phyloP scores from a whole-genome alignment of 2,797 vertebrate genomes.

The Hozukius guyotensis region DNA sequence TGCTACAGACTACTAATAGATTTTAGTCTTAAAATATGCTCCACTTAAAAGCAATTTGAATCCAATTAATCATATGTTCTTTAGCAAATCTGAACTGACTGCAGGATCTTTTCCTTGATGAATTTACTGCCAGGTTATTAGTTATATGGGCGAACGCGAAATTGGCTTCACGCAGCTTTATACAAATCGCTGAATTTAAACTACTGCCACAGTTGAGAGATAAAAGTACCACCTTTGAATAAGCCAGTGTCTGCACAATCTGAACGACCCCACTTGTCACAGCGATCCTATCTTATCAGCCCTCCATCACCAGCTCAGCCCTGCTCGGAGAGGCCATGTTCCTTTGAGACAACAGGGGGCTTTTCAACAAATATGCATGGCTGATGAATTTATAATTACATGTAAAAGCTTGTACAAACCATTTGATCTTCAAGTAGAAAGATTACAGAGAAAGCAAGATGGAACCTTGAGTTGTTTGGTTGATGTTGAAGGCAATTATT shows the following conservation, averaged over 20 bases:
- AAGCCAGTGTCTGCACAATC: slow-evolving; percentile 44
- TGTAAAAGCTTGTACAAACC: slow-evolving; percentile 18
- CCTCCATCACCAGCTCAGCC: slow-evolving; percentile 28
- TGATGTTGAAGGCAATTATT: slow-evolving; percentile 13
- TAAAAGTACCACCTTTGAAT: slow-evolving; percentile 35
- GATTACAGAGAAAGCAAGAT: slow-evolving; percentile 2
- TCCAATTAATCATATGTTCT: slow-evolving; percentile 27
- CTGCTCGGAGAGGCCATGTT: slow-evolving; percentile 3
- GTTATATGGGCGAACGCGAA: slow-evolving; percentile 8
- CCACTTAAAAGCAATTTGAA: slow-evolving; percentile 31
- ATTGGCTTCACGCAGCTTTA: slow-evolving; percentile 26
- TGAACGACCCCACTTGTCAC: slow-evolving; percentile 44
- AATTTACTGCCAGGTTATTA: slow-evolving; percentile 43
- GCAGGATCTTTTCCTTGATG: slow-evolving; percentile 25
- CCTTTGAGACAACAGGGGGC: slow-evolving; percentile 25
- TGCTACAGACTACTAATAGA: background rate
- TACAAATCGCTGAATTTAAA: slow-evolving; percentile 37
- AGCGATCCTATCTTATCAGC: slow-evolving; percentile 48
- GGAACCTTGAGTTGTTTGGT: slow-evolving; percentile 7
- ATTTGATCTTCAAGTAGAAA: slow-evolving; percentile 31
- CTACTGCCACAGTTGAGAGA: slow-evolving; percentile 10
- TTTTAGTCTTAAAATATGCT: slow-evolving; percentile 9
- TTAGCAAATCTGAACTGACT: slow-evolving; percentile 34
- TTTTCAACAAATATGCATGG: slow-evolving; percentile 30
- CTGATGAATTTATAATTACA: slow-evolving; percentile 38